Conservation (phyloP, 92 coral and sea anemone genomes). For the Muricea muricata region DNA sequence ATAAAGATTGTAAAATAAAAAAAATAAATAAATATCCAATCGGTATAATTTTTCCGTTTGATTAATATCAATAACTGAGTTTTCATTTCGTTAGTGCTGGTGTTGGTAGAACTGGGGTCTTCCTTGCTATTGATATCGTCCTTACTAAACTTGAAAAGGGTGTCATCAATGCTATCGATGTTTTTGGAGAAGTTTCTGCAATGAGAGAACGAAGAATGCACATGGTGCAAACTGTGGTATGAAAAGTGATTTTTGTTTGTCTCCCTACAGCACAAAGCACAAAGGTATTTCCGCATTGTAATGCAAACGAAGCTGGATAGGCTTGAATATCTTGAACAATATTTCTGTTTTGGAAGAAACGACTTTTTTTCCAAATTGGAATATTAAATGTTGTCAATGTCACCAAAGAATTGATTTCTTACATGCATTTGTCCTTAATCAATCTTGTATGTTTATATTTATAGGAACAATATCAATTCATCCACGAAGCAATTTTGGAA, state of each 20-base stretch:
- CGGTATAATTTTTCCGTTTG: too few relatives aligned
- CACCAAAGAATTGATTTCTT: too few relatives aligned
- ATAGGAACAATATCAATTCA: slow-evolving; percentile 17
- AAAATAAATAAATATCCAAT: too few relatives aligned
- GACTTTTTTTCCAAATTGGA: too few relatives aligned
- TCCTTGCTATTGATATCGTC: background rate
- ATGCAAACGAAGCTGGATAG: too few relatives aligned
- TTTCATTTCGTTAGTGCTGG: background rate
- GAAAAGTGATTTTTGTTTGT: background rate
- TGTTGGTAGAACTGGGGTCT: slow-evolving; percentile 17
- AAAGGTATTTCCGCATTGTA: too few relatives aligned
- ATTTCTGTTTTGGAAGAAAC: too few relatives aligned
- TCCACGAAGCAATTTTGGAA: slow-evolving; percentile 22
- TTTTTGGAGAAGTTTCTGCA: slow-evolving; percentile 20
- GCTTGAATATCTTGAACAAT: too few relatives aligned
- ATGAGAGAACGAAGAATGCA: slow-evolving; percentile 33
- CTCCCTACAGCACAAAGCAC: too few relatives aligned
- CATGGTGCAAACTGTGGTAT: slow-evolving; percentile 23
- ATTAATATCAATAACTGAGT: too few relatives aligned
- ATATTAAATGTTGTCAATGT: too few relatives aligned
- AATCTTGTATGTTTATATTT: background rate
- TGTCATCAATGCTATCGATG: background rate
- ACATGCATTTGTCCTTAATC: background rate
- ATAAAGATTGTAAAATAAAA: too few relatives aligned
- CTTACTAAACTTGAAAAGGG: slow-evolving; percentile 22